Evolutionary conservation across 2,888 invertebrate genomes (phyloP), one percentile per base, ranked within the genome.

Genomic region (Tridacna crocea): DNA sequence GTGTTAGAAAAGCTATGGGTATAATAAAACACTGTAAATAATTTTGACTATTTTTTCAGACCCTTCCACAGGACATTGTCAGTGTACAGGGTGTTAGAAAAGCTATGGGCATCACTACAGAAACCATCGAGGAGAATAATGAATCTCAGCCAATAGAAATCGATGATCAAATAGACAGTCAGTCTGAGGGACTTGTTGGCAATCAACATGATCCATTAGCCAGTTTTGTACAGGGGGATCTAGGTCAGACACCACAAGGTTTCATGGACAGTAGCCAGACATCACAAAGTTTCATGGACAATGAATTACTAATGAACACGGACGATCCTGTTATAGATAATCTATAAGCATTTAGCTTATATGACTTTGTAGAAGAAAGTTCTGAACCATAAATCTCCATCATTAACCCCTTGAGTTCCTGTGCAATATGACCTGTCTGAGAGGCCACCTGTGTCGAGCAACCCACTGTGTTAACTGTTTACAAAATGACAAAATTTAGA

Each of bases 291-390:
- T 83, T 78, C 68, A 82, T 82, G 24, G 77, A 84, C 72, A 82
- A 79, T 79, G 84, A 84, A 73, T 27, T 82, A 47, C 70, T 84
- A 26, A 86, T 86, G 83, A 80, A 81, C 27, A 75, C 83, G 27
- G 85, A 89, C 60, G 92, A 91, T 10, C 90, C 91, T 58, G 88
- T 89, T 26, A 89, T 88, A 66, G 87, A 87, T 75, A 86, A 86
- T 75, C 70, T 86, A 48, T 86, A 72, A n/a, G 22, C 55, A 17
- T 19, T 55, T 17, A 10, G n/a, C 10, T 55, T 19, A 10, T 36
- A 36, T 36, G 36, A 36, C 8, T 36, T 4, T 36, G 36, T 36
- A 8, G 36, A 36, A 36, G 36, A 36, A 36, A 36, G 36, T 36
- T 36, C 2, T 4, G 36, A 36, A 36, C 8, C 8, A 8, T 8